Conservation (phyloP, 2,888 invertebrate species). For the Acleris laterana region DNA sequence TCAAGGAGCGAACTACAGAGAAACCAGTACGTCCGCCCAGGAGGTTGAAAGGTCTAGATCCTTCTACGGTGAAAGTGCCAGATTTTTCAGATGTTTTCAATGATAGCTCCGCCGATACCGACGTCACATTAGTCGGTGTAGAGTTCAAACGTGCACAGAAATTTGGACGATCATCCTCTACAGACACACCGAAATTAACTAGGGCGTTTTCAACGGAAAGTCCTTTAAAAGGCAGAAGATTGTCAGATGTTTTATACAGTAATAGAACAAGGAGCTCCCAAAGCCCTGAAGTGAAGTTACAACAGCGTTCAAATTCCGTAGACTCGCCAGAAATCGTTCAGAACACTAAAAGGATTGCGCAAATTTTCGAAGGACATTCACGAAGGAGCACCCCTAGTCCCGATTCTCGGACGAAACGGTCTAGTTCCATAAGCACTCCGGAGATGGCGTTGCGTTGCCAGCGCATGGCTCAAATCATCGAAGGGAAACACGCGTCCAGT, state of each 20-base stretch:
- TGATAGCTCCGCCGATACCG: slow-evolving; percentile 66
- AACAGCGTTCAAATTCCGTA: slow-evolving; percentile 63
- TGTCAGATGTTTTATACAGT: slow-evolving; percentile 55
- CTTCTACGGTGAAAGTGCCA: slow-evolving; percentile 51
- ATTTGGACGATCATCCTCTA: slow-evolving; percentile 38
- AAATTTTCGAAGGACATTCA: slow-evolving; percentile 65
- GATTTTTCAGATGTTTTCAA: slow-evolving; percentile 56
- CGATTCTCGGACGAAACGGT: slow-evolving; percentile 53
- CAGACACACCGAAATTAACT: slow-evolving; percentile 39
- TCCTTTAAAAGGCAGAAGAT: slow-evolving; percentile 49
- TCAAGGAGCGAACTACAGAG: slow-evolving; percentile 40
- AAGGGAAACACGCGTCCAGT: slow-evolving; percentile 63
- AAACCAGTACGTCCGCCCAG: slow-evolving; percentile 50
- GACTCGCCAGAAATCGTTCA: slow-evolving; percentile 55
- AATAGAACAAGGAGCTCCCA: slow-evolving; percentile 54
- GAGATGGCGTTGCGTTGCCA: slow-evolving; percentile 66
- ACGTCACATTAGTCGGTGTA: slow-evolving; percentile 55
- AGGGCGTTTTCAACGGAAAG: slow-evolving; percentile 23
- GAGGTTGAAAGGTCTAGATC: slow-evolving; percentile 66
- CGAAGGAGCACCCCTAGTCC: slow-evolving; percentile 63
- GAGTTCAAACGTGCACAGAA: slow-evolving; percentile 41
- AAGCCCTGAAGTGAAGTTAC: slow-evolving; percentile 53
- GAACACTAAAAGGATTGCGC: slow-evolving; percentile 65
- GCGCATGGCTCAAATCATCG: slow-evolving; percentile 69
- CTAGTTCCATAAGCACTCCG: slow-evolving; percentile 56